Conservation (phyloP, 2,797 vertebrate species). For the Xenentodon cancila region DNA sequence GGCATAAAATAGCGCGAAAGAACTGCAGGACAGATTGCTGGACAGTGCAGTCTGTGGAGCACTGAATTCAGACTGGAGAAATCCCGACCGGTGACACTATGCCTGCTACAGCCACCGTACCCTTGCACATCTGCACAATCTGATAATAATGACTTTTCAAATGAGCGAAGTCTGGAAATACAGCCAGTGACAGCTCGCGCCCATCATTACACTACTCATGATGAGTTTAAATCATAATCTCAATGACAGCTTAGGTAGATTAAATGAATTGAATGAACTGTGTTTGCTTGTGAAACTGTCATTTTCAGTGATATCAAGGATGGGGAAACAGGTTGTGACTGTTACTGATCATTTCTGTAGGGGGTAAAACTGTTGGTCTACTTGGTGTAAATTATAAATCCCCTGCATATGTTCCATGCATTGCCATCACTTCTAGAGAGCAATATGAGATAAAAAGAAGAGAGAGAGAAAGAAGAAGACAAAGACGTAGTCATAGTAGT, state of each 20-base stretch:
- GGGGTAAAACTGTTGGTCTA: no score
- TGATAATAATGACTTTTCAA: not conserved
- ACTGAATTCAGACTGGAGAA: not conserved
- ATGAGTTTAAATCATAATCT: not conserved
- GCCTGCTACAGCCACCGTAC: not conserved
- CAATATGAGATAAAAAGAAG: no score
- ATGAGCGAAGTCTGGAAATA: not conserved
- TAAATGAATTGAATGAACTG: not conserved
- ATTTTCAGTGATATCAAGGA: not conserved
- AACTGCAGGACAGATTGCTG: not conserved
- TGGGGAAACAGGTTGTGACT: not conserved
- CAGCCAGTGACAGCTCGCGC: not conserved
- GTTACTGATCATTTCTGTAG: not conserved
- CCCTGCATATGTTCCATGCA: not conserved
- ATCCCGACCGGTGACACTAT: not conserved
- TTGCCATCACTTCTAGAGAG: no score
- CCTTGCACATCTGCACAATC: not conserved
- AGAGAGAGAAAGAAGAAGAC: not conserved
- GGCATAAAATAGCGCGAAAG: no score
- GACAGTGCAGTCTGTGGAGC: not conserved
- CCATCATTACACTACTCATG: no score
- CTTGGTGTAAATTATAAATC: not conserved
- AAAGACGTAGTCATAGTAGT: no score
- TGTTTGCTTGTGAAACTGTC: not conserved
- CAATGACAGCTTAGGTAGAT: not conserved